phyloP scores from a whole-genome alignment of 2,888 invertebrate genomes.

The Myopa tessellatipennis region DNA sequence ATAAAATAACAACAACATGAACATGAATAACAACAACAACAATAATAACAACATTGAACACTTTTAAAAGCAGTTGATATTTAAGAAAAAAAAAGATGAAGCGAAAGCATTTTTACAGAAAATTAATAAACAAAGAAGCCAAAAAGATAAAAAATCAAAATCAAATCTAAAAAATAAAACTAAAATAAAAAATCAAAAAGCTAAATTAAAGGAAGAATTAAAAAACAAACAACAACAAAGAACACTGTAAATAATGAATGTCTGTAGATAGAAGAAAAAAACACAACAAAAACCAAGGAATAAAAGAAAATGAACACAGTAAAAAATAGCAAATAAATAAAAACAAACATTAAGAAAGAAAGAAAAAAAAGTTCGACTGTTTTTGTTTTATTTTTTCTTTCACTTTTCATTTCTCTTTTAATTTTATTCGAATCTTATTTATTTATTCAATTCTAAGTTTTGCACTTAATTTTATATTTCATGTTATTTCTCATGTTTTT shows the following conservation, averaged over 20 bases:
- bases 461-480: no score
- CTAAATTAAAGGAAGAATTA: no score
- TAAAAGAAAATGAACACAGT: no score
- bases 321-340: no score
- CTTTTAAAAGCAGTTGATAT: not conserved
- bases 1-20: slow-evolving; percentile 25
- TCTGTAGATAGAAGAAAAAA: not conserved
- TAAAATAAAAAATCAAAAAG: no score
- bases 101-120: slow-evolving; percentile 28
- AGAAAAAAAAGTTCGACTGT: no score
- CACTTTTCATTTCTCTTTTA: not conserved
- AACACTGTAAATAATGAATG: not conserved
- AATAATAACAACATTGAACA: slow-evolving; percentile 8
- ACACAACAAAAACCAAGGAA: no score
- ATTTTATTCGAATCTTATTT: no score
- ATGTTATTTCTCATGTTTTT: no score
- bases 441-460: no score
- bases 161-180: no score
- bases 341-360: no score
- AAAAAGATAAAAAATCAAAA: not conserved
- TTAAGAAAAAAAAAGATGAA: not conserved
- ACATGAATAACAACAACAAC: slow-evolving; percentile 29
- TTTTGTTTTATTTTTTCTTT: not conserved
- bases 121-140: slow-evolving; percentile 24
- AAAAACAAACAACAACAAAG: not conserved